Evolutionary conservation across 1,140 invertebrate species (phyloP).

Genomic region (Rhopalosiphum padi): DNA sequence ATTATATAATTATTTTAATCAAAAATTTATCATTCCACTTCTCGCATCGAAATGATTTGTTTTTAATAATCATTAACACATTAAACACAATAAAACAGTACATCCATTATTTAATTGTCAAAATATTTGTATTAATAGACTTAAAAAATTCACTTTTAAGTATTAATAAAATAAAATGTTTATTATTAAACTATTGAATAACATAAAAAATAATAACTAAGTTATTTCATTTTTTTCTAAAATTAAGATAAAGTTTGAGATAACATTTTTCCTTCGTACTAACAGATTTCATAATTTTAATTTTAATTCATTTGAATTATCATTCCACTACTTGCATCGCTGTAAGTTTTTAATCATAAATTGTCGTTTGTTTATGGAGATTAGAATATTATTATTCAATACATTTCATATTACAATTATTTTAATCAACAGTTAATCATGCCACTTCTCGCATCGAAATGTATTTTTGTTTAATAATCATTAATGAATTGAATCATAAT

Average conservation of each 20-base stretch:
- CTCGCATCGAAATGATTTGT: background rate
- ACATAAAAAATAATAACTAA: background rate
- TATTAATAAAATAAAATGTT: no score
- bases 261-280: no score
- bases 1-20: background rate
- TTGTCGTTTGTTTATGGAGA: background rate
- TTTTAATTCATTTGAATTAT: constrained; percentile 12
- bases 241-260: no score
- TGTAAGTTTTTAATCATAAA: constrained; percentile 1
- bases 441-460: constrained; percentile 40
- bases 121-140: no score
- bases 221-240: no score
- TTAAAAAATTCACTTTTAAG: no score
- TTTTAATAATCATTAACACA: constrained; percentile 16
- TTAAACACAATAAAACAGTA: background rate
- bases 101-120: no score
- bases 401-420: background rate
- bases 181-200: background rate
- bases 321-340: constrained; percentile 17
- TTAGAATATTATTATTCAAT: background rate
- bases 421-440: constrained; percentile 21
- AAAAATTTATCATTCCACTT: background rate
- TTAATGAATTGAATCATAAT: background rate
- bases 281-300: background rate
- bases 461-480: background rate